Conservation (phyloP, 2,113 vertebrate genomes). For the Dunckerocampus dactyliophorus region DNA sequence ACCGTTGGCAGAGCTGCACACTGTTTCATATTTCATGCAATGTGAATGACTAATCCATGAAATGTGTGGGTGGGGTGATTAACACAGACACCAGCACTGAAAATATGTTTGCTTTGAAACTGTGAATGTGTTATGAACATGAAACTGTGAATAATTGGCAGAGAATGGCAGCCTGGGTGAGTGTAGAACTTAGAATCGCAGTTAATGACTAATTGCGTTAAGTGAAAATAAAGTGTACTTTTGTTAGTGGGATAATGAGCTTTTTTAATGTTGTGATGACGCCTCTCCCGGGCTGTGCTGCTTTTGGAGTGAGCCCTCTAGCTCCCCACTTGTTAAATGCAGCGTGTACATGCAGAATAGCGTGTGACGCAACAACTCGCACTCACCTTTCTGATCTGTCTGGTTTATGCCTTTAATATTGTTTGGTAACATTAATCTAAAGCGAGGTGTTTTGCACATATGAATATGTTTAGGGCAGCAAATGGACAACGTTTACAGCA, state of each 20-base stretch:
- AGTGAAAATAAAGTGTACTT: conserved; percentile 79
- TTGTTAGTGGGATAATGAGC: conserved; percentile 77
- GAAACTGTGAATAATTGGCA: conserved; percentile 77
- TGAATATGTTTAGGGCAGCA: no score
- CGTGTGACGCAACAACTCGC: not conserved
- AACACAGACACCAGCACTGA: conserved; percentile 69
- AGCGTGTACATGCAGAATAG: conserved; percentile 29
- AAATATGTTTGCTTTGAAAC: conserved; percentile 77
- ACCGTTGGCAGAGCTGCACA: conserved; percentile 68
- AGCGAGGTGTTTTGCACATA: no score
- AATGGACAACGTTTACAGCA: not conserved
- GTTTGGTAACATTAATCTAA: no score
- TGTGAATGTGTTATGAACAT: conserved; percentile 71
- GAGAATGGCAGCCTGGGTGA: conserved; percentile 68
- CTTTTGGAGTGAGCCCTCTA: conserved; percentile 69
- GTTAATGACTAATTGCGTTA: conserved; percentile 80
- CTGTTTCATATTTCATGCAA: conserved; percentile 65
- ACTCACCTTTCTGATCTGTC: not conserved
- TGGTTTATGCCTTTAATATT: not conserved
- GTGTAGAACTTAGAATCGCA: conserved; percentile 71
- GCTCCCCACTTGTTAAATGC: conserved; percentile 59
- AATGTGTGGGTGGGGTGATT: conserved; percentile 77
- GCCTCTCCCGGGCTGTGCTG: conserved; percentile 54
- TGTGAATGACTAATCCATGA: conserved; percentile 75
- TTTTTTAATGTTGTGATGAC: conserved; percentile 63